Evolutionary conservation across 2,888 invertebrate species (phyloP), one percentile per base, ranked within the genome.

Genomic region (Dicranocentrus wangi): DNA sequence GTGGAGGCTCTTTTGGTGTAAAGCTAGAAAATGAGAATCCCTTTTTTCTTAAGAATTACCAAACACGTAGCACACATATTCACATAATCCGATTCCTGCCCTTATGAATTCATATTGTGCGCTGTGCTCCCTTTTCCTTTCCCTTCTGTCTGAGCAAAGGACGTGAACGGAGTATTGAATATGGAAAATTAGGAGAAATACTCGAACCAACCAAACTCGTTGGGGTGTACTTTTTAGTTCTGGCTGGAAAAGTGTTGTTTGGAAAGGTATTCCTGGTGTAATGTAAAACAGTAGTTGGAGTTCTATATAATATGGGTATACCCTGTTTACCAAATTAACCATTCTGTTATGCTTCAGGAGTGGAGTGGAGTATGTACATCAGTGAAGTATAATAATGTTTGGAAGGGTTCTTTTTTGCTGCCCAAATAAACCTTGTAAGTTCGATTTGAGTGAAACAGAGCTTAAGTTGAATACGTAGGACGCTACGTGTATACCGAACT

Each of bases 311-410:
- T 5, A 21, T 15, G 2, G 19, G 55, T 39, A 39, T 39, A 8
- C 47, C n/a, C 61, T 69, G 80, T 61, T 51, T 80, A n/a, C 68
- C 39, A 68, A 73, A 80, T 73, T 73, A 80, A 69, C 80, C 55
- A 80, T 80, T 80, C 27, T 51, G 32, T 19, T 61, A 55, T 28
- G n/a, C 23, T 55, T 51, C 51, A 51, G n/a, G 39, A 32, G 10
- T 32, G 32, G 32, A 32, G n/a, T 47, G 47, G 47, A n/a, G 47
- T n/a, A 47, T 47, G 7, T n/a, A n/a, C n/a, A n/a, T 2, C 15
- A n/a, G 47, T 10, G n/a, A 47, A 47, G n/a, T n/a, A 15, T n/a
- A 47, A 5, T 39, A 39, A 10, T 47, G 13, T n/a, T n/a, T n/a
- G 2, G n/a, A n/a, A 47, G 47, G 55, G 23, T 55, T 51, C n/a